A percentile compares a stretch with the other conserved stretches of the same genome.
phyloP scores from a whole-genome alignment of 1,140 invertebrate genomes.

The Drosophila bipectinata region DNA sequence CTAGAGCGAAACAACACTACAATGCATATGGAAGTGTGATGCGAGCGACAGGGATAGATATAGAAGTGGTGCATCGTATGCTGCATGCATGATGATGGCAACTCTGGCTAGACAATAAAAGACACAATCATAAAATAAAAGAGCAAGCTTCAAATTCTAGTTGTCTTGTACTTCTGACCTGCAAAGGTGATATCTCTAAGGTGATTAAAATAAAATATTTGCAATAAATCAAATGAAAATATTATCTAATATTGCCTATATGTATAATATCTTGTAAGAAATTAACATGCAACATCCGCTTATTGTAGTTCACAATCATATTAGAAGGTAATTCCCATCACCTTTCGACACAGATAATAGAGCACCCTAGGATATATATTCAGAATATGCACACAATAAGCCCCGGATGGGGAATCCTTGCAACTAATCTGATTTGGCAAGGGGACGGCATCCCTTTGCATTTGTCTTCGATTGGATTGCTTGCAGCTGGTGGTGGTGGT shows the following conservation, averaged over 20 bases:
- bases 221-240: neutral
- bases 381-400: slow-evolving; percentile 44
- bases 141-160: neutral
- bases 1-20: slow-evolving; percentile 48
- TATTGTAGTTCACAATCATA: neutral
- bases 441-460: slow-evolving; percentile 3
- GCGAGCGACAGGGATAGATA: slow-evolving; percentile 13
- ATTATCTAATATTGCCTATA: neutral
- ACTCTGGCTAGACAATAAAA: slow-evolving; percentile 27
- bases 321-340: neutral
- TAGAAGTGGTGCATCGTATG: slow-evolving; percentile 34
- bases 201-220: neutral
- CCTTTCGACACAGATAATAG: neutral
- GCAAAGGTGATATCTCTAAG: no score
- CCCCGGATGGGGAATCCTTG: slow-evolving; percentile 7
- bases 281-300: neutral
- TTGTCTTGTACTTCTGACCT: no score
- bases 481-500: slow-evolving; percentile 14
- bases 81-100: slow-evolving; percentile 49
- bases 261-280: neutral
- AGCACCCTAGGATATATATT: neutral
- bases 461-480: slow-evolving; percentile 42
- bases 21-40: slow-evolving; percentile 5
- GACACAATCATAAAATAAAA: slow-evolving; percentile 2
- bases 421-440: slow-evolving; percentile 36